These are phyloP conservation scores for Nyctereutes procyonoides DNA, from an alignment of 2,113 vertebrate genomes.

Conservation along the genomic window DNA sequence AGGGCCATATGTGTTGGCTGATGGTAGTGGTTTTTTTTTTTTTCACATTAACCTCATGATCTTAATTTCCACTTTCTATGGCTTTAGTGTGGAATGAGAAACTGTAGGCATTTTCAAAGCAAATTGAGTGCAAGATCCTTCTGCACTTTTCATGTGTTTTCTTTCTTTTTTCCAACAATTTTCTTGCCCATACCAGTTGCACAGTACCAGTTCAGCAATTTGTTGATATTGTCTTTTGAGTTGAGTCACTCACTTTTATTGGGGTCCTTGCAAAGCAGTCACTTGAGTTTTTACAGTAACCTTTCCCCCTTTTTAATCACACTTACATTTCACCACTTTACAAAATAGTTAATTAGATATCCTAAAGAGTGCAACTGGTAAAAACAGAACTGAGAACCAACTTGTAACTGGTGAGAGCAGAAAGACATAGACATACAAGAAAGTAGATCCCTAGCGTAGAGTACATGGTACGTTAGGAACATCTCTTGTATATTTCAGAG, in stretches of 20 bases:
- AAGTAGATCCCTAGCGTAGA: neutral
- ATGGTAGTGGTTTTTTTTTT: neutral
- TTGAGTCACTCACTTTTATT: neutral
- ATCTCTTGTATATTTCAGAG: neutral
- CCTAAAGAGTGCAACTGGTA: neutral
- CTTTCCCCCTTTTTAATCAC: neutral
- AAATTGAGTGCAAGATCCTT: neutral
- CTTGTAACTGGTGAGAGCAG: neutral
- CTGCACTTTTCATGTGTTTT: neutral
- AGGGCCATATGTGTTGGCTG: neutral
- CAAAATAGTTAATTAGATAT: neutral
- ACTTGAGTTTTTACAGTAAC: constrained; percentile 23
- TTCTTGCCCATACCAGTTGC: neutral
- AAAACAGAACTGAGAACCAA: neutral
- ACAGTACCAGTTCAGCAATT: neutral
- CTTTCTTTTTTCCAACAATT: neutral
- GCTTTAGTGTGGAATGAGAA: neutral
- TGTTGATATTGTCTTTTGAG: neutral
- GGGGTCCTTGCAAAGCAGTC: neutral
- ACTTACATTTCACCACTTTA: neutral
- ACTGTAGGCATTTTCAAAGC: neutral
- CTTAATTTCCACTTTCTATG: neutral
- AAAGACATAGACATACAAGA: neutral
- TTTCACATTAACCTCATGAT: neutral
- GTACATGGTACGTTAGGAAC: neutral